Percentiles rank a stretch among this genome's conserved stretches.
These are phyloP conservation scores for Ictalurus punctatus DNA, from an alignment of 2,113 vertebrate species.

Conservation along the genomic window DNA sequence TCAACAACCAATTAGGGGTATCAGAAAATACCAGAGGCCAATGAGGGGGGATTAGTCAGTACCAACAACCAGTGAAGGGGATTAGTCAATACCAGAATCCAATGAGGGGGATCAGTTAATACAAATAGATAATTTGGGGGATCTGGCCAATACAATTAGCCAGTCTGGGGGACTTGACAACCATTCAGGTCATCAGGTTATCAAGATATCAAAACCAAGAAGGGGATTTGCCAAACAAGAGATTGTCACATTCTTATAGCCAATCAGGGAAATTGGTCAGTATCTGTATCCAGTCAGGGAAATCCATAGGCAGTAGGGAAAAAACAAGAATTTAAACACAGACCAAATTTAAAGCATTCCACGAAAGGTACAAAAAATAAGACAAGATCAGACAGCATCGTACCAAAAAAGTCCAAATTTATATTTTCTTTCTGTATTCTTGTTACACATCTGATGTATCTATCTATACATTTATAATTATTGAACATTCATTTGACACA, in stretches of 20 bases:
- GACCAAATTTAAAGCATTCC: background rate
- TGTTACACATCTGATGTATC: constrained; percentile 52
- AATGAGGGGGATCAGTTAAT: no score
- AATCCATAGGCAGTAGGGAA: background rate
- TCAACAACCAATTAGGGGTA: background rate
- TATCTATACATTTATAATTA: constrained; percentile 61
- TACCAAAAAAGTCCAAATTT: constrained; percentile 47
- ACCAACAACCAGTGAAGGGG: background rate
- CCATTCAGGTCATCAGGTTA: background rate
- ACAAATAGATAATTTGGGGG: background rate
- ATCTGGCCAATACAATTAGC: background rate
- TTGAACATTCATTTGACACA: constrained; percentile 68
- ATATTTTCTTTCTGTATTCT: constrained; percentile 58
- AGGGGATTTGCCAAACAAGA: background rate
- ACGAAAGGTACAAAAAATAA: background rate
- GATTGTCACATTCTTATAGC: background rate
- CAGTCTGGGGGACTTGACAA: background rate
- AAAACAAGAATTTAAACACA: background rate
- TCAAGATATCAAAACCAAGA: background rate
- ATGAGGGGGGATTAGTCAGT: no score
- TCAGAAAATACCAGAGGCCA: background rate
- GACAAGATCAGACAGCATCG: background rate
- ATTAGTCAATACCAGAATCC: background rate
- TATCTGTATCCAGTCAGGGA: no score
- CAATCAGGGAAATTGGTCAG: background rate